These are phyloP conservation scores for Donacobius atricapilla DNA, from an alignment of 2,113 vertebrate species.

Conservation along the genomic window DNA sequence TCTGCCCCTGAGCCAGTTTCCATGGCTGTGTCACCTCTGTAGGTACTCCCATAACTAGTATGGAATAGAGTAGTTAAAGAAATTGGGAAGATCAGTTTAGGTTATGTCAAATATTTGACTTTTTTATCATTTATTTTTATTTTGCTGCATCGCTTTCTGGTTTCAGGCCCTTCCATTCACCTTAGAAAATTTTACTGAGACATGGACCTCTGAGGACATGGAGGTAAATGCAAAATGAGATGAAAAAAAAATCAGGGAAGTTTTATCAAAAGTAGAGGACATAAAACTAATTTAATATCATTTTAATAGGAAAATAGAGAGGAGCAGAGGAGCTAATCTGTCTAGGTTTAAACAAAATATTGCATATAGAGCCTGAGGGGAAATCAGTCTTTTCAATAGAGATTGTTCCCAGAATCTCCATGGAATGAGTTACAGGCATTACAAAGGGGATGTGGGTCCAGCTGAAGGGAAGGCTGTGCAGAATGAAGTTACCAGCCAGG, in stretches of 20 bases:
- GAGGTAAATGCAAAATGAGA: not conserved
- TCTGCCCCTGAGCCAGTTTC: not conserved
- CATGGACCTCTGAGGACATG: not conserved
- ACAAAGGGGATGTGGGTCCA: not conserved
- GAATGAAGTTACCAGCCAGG: not conserved
- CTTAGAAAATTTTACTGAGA: not conserved
- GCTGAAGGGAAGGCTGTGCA: not conserved
- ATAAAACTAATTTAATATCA: slow-evolving; percentile 53
- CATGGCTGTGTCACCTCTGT: not conserved
- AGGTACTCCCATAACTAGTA: not conserved
- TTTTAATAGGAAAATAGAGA: slow-evolving; percentile 44
- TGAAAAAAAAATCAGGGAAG: not conserved
- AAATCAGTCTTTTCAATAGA: not conserved
- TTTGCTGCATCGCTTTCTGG: not conserved
- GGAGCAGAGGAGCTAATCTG: slow-evolving; percentile 30
- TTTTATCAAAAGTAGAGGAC: slow-evolving; percentile 39
- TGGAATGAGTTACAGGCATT: not conserved
- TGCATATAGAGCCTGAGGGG: slow-evolving; percentile 12
- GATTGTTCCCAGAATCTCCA: not conserved
- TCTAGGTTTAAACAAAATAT: slow-evolving; percentile 41
- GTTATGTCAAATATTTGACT: not conserved
- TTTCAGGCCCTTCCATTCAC: not conserved
- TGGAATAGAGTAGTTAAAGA: not conserved
- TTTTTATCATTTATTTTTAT: not conserved
- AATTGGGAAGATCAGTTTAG: not conserved